Evolutionary conservation across 2,797 vertebrate species (phyloP).

Genomic region (Amblyraja radiata): DNA sequence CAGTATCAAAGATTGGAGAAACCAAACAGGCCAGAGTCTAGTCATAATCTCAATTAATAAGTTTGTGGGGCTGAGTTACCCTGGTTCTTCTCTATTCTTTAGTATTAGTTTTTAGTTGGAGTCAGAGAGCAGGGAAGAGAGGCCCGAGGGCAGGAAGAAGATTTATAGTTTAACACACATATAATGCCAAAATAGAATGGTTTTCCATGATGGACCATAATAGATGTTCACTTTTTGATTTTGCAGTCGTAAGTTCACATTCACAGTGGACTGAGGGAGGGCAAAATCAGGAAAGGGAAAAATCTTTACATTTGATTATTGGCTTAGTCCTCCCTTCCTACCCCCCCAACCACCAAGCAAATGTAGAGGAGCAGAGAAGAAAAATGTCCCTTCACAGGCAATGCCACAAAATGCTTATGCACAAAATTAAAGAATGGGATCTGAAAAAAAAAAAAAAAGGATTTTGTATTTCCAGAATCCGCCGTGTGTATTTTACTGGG

Average conservation of each 20-base stretch:
- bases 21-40: neutral
- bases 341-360: too few relatives aligned
- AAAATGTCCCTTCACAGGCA: neutral
- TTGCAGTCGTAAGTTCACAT: neutral
- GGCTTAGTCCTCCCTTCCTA: neutral
- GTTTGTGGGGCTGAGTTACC: neutral
- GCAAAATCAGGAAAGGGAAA: neutral
- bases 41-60: neutral
- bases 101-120: neutral
- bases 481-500: neutral
- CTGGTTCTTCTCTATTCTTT: neutral
- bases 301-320: neutral
- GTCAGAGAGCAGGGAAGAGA: neutral
- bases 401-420: neutral
- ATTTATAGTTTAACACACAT: neutral
- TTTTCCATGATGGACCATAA: neutral
- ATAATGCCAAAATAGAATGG: neutral
- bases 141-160: neutral
- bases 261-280: neutral
- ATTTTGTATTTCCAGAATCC: neutral
- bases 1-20: neutral
- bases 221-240: neutral
- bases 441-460: too few relatives aligned
- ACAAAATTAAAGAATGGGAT: neutral
- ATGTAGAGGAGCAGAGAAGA: neutral